Conservation (phyloP, 2,797 vertebrate genomes). For the Enteromius trimaculatus region DNA sequence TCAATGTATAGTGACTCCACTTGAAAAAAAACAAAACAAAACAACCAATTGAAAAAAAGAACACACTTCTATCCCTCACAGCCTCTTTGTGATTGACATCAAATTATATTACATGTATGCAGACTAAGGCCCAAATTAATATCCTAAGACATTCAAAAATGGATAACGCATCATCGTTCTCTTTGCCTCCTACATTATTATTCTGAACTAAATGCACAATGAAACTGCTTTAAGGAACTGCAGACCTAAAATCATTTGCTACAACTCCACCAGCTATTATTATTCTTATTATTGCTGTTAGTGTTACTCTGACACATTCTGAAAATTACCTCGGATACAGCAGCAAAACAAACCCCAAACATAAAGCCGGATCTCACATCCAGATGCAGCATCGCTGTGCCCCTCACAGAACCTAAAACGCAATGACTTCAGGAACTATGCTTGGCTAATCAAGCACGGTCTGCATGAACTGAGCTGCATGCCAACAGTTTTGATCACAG, state of each 20-base stretch:
- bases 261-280: conserved; percentile 18
- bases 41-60: not conserved
- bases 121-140: not conserved
- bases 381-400: conserved; percentile 30
- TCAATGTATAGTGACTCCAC: not conserved
- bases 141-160: not conserved
- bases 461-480: conserved; percentile 66
- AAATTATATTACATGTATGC: not conserved
- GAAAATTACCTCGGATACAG: conserved; percentile 52
- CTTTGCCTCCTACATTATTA: not conserved
- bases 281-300: conserved; percentile 41
- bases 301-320: conserved; percentile 33
- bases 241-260: conserved; percentile 36
- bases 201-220: conserved; percentile 10
- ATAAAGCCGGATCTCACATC: conserved; percentile 48
- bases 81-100: not conserved
- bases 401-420: conserved; percentile 33
- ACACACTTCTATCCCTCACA: not conserved
- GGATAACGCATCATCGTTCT: not conserved
- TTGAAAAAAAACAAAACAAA: too few relatives aligned
- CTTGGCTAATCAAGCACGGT: conserved; percentile 65
- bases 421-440: conserved; percentile 41
- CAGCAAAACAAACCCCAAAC: conserved; percentile 56
- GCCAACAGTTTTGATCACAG: conserved; percentile 65
- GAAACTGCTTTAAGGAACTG: conserved; percentile 26